Evolutionary conservation across 64 coral and sea anemone genomes (phyloP).

Genomic region (Montipora cactus): DNA sequence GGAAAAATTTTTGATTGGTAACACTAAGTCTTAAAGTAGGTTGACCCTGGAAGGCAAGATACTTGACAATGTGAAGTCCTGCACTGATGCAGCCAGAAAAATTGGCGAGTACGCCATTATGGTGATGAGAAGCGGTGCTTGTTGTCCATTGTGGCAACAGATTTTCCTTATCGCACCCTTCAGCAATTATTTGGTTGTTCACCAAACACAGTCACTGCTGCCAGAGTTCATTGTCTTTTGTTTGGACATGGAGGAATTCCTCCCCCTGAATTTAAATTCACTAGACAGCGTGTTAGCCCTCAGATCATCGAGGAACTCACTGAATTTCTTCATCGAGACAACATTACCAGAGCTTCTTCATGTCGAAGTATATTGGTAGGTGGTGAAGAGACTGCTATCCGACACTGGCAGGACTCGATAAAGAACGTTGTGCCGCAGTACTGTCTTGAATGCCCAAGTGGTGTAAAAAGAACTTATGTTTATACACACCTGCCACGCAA

Average conservation of each 20-base stretch:
- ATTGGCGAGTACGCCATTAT: neutral
- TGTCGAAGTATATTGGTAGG: neutral
- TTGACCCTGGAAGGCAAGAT: neutral
- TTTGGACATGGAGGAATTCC: constrained; percentile 12
- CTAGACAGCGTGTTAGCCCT: constrained; percentile 15
- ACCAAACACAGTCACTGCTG: neutral
- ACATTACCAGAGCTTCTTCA: constrained; percentile 6
- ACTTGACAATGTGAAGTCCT: neutral
- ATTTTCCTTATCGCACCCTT: neutral
- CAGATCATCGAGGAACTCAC: neutral
- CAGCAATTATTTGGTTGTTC: neutral
- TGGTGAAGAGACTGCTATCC: neutral
- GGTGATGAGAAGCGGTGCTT: neutral
- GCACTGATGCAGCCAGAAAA: constrained; percentile 4
- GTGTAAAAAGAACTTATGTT: constrained; percentile 50
- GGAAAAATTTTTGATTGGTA: no score
- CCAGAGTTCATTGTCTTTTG: constrained; percentile 25
- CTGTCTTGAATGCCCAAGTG: constrained; percentile 42
- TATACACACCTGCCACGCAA: constrained; percentile 46
- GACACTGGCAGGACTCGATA: neutral
- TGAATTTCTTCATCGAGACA: constrained; percentile 9
- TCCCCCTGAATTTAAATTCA: neutral
- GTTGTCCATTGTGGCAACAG: neutral
- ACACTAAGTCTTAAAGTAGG: neutral
- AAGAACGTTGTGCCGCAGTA: constrained; percentile 46